Evolutionary conservation across 2,888 invertebrate species (phyloP).

Genomic region (Andrena fulva): DNA sequence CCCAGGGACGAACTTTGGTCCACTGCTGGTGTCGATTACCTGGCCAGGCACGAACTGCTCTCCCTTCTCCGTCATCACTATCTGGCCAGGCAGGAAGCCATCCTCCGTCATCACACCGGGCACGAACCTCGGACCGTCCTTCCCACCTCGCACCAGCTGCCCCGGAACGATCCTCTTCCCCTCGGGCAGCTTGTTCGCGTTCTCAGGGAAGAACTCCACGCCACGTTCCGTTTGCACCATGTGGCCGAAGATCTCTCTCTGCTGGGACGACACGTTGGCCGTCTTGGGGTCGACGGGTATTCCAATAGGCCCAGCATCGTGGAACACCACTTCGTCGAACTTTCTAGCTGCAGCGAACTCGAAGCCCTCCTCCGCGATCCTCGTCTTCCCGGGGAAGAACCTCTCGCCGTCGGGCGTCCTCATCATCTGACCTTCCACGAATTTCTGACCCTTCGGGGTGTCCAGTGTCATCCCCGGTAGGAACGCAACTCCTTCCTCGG

Average conservation of each 20-base stretch:
- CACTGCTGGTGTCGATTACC: slow-evolving; percentile 89
- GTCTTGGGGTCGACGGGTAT: slow-evolving; percentile 86
- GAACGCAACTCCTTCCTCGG: slow-evolving; percentile 85
- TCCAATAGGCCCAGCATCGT: slow-evolving; percentile 86
- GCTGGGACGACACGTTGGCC: slow-evolving; percentile 85
- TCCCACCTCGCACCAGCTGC: slow-evolving; percentile 87
- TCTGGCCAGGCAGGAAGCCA: slow-evolving; percentile 89
- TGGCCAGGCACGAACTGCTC: slow-evolving; percentile 91
- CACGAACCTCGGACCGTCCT: slow-evolving; percentile 88
- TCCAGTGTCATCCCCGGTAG: slow-evolving; percentile 88
- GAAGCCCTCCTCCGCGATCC: slow-evolving; percentile 85
- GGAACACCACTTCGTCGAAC: slow-evolving; percentile 87
- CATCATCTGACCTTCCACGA: slow-evolving; percentile 89
- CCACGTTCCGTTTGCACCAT: slow-evolving; percentile 89
- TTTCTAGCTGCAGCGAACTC: slow-evolving; percentile 87
- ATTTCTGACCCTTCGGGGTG: slow-evolving; percentile 88
- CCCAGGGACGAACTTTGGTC: slow-evolving; percentile 91
- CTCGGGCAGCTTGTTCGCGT: slow-evolving; percentile 84
- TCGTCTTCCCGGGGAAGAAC: slow-evolving; percentile 88
- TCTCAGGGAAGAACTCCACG: slow-evolving; percentile 89
- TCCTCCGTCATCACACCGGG: slow-evolving; percentile 90
- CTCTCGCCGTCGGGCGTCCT: slow-evolving; percentile 87
- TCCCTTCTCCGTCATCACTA: slow-evolving; percentile 89
- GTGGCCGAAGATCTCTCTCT: slow-evolving; percentile 87
- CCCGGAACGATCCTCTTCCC: slow-evolving; percentile 88